Evolutionary conservation across 2,113 vertebrate genomes (phyloP).

Genomic region (Python bivittatus): DNA sequence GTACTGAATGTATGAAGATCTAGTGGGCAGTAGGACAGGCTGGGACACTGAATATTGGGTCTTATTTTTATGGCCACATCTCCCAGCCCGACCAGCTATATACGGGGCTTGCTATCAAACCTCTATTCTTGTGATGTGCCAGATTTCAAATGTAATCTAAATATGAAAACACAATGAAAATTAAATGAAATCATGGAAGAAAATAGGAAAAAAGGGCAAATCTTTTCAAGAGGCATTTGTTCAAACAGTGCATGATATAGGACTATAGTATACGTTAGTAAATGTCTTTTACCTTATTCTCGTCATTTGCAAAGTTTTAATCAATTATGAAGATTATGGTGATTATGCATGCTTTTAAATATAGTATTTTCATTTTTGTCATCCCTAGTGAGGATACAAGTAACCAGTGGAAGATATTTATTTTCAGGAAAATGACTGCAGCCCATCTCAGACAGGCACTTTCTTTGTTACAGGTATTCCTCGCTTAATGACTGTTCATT

Average conservation of each 20-base stretch:
- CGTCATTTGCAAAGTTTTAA: neutral
- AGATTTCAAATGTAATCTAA: rapidly evolving
- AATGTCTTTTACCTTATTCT: neutral
- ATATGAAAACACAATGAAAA: neutral
- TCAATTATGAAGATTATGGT: neutral
- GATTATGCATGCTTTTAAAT: neutral
- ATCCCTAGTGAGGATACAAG: neutral
- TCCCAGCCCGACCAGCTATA: too few relatives aligned
- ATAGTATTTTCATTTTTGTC: neutral
- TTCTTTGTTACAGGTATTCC: too few relatives aligned
- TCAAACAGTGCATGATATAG: neutral
- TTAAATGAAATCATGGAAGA: neutral
- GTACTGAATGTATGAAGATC: too few relatives aligned
- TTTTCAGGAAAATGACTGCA: neutral
- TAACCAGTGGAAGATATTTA: neutral
- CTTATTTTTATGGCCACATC: too few relatives aligned
- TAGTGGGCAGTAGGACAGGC: too few relatives aligned
- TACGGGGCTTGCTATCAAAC: neutral
- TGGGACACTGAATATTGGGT: too few relatives aligned
- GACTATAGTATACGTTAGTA: neutral
- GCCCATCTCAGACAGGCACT: neutral
- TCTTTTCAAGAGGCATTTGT: neutral
- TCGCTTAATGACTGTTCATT: too few relatives aligned
- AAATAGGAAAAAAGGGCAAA: neutral
- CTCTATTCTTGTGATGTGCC: neutral